phyloP scores from a whole-genome alignment of 2,888 invertebrate genomes.

The Alloplasta piceator region DNA sequence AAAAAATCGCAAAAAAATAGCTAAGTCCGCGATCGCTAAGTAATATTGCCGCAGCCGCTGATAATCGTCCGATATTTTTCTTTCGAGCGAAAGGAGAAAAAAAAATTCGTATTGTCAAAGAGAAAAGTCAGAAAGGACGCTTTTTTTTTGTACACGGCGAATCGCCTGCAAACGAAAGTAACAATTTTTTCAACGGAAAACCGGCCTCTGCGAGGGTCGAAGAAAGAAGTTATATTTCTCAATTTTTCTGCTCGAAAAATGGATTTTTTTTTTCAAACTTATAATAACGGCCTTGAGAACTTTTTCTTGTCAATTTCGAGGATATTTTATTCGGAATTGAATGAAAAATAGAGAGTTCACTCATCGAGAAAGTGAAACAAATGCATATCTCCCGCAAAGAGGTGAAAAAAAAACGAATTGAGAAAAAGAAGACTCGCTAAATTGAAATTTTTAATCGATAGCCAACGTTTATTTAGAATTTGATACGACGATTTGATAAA shows the following conservation, averaged over 20 bases:
- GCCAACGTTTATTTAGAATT: constrained; percentile 48
- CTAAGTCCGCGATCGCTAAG: constrained; percentile 53
- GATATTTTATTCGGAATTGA: not conserved
- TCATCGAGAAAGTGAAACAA: constrained; percentile 16
- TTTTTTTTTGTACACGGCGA: constrained; percentile 10
- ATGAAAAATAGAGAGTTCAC: constrained; percentile 2
- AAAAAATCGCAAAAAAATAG: constrained; percentile 35
- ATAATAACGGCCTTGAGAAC: constrained; percentile 9
- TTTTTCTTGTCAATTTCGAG: constrained; percentile 35
- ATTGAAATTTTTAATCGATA: constrained; percentile 57
- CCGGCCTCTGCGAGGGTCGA: constrained; percentile 43
- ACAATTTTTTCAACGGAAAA: constrained; percentile 36
- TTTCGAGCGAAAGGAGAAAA: constrained; percentile 13
- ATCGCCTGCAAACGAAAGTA: not conserved
- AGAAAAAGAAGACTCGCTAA: constrained; percentile 32
- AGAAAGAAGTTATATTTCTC: constrained; percentile 32
- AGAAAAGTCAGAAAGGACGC: not conserved
- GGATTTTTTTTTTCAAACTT: constrained; percentile 44
- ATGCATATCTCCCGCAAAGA: constrained; percentile 64
- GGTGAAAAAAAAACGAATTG: constrained; percentile 19
- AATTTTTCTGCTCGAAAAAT: constrained; percentile 29
- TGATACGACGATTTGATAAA: constrained; percentile 41
- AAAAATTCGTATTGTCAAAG: constrained; percentile 15
- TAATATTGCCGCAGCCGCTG: constrained; percentile 54
- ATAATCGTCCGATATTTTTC: constrained; percentile 7